These are phyloP conservation scores for Harpagoxenus sublaevis DNA, from an alignment of 2,888 invertebrate species.

Conservation along the genomic window DNA sequence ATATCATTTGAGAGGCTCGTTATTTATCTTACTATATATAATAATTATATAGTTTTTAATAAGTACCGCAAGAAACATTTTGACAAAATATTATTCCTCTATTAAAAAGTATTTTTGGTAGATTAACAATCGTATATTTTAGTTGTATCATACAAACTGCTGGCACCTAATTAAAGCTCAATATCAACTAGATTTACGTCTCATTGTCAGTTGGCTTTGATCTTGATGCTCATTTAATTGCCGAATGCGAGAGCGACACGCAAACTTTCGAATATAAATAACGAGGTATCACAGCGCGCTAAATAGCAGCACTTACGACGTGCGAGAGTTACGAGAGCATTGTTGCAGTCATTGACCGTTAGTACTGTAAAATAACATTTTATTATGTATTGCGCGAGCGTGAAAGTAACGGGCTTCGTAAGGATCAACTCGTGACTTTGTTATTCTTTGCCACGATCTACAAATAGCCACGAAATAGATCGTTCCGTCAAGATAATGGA, in stretches of 20 bases:
- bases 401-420: neutral
- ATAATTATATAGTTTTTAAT: neutral
- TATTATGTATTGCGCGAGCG: neutral
- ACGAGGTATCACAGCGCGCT: neutral
- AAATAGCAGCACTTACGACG: neutral
- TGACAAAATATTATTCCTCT: neutral
- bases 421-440: neutral
- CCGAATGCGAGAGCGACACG: neutral
- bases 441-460: neutral
- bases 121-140: neutral
- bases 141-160: neutral
- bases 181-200: neutral
- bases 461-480: neutral
- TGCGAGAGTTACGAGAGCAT: neutral
- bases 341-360: neutral
- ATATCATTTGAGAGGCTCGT: neutral
- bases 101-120: neutral
- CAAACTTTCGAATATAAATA: slow-evolving; percentile 21
- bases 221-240: slow-evolving; percentile 3
- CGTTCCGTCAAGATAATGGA: neutral
- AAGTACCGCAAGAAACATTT: neutral
- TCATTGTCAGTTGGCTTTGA: neutral
- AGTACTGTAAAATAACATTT: neutral
- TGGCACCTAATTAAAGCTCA: neutral
- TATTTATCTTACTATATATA: neutral